phyloP scores from a whole-genome alignment of 2,797 vertebrate genomes.

The Todus mexicanus region DNA sequence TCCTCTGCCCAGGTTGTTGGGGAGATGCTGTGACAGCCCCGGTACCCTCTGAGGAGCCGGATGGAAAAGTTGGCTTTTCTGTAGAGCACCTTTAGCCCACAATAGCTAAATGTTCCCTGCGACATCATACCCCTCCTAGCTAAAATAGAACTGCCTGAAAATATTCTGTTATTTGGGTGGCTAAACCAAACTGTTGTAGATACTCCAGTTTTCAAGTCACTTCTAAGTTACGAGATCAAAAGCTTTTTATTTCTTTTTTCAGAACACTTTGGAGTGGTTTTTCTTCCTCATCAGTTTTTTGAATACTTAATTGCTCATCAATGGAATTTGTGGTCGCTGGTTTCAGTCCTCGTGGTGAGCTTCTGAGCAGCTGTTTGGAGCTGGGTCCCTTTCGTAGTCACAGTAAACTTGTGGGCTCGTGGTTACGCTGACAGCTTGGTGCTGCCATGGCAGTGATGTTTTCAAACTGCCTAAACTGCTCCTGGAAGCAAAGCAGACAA shows the following conservation, averaged over 20 bases:
- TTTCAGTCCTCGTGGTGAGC: neutral
- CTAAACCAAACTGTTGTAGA: neutral
- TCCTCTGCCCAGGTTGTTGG: neutral
- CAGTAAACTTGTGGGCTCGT: neutral
- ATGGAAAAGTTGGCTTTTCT: neutral
- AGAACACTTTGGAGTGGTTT: neutral
- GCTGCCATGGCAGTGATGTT: neutral
- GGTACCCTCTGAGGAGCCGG: neutral
- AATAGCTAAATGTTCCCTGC: fast-evolving
- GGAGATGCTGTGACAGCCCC: neutral
- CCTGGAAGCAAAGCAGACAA: neutral
- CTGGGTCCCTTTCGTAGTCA: neutral
- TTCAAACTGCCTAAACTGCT: neutral
- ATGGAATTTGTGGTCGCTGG: neutral
- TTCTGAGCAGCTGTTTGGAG: neutral
- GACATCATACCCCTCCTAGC: neutral
- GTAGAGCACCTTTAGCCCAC: neutral
- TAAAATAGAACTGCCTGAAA: neutral
- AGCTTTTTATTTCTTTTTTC: neutral
- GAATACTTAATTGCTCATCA: neutral
- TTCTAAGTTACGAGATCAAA: neutral
- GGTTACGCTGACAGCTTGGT: neutral
- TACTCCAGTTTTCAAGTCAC: neutral
- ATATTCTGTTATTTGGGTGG: neutral
- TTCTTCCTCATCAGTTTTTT: neutral